A percentile compares a stretch with the other conserved stretches of the same genome.
Evolutionary conservation across 2,888 invertebrate genomes (phyloP).

Genomic region (Spodoptera picta): DNA sequence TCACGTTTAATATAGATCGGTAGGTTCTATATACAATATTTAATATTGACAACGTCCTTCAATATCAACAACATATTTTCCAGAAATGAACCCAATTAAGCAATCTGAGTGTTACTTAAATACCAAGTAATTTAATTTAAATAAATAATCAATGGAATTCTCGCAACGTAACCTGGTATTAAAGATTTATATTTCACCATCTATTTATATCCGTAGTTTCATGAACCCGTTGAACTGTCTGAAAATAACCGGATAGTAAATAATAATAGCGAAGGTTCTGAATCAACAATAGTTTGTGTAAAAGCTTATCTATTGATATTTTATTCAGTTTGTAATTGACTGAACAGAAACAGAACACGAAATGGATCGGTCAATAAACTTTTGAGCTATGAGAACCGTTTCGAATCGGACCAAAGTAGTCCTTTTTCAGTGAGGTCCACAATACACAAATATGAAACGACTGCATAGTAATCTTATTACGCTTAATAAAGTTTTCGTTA

Average conservation of each 20-base stretch:
- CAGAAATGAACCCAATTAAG: neutral
- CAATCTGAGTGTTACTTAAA: neutral
- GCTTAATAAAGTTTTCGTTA: no score
- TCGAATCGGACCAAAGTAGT: no score
- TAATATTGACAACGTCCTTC: no score
- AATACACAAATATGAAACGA: no score
- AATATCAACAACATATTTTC: no score
- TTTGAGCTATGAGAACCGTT: neutral
- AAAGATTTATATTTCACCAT: neutral
- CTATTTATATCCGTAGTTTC: constrained; percentile 4
- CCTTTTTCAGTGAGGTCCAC: no score
- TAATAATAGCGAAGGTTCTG: constrained; percentile 6
- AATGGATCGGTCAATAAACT: neutral
- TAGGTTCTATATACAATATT: no score
- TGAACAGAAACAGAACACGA: neutral
- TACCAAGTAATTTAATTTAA: neutral
- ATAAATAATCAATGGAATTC: constrained; percentile 7
- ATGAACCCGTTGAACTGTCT: constrained; percentile 14
- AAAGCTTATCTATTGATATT: constrained; percentile 1
- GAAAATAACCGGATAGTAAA: constrained; percentile 19
- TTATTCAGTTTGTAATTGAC: neutral
- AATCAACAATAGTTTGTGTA: constrained; percentile 13
- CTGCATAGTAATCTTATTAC: no score
- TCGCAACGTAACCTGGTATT: constrained; percentile 1
- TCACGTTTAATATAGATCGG: no score